Evolutionary conservation across 2,888 invertebrate genomes (phyloP).

Genomic region (Conistra vaccinii): DNA sequence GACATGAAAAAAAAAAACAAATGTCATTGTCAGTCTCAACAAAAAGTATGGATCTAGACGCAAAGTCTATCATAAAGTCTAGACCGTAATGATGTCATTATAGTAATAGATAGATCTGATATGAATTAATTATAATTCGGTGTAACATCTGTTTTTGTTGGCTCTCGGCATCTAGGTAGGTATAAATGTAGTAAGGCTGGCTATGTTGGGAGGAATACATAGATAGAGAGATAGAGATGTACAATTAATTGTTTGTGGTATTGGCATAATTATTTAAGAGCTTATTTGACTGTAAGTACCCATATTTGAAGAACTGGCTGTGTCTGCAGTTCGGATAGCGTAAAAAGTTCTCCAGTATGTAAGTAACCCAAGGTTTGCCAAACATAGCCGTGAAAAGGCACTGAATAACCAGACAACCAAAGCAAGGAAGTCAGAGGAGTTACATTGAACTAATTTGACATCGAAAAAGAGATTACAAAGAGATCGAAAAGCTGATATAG

Average conservation of each 20-base stretch:
- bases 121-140: slow-evolving; percentile 23
- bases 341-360: neutral
- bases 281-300: neutral
- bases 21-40: slow-evolving; percentile 22
- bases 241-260: neutral
- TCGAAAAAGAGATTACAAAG: neutral
- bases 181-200: neutral
- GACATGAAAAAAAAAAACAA: slow-evolving; percentile 4
- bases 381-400: neutral
- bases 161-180: neutral
- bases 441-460: neutral
- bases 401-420: neutral
- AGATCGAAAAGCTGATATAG: neutral
- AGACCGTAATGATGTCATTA: slow-evolving; percentile 54
- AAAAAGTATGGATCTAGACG: slow-evolving; percentile 56
- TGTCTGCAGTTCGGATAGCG: neutral
- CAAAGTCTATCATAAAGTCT: slow-evolving; percentile 52
- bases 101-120: slow-evolving; percentile 28
- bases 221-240: too few relatives aligned
- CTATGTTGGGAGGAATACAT: neutral
- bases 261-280: neutral
- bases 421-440: neutral
- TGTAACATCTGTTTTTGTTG: slow-evolving; percentile 22
- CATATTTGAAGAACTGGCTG: neutral
- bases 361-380: neutral